phyloP scores from a whole-genome alignment of 2,113 vertebrate species.

The Petaurus breviceps region DNA sequence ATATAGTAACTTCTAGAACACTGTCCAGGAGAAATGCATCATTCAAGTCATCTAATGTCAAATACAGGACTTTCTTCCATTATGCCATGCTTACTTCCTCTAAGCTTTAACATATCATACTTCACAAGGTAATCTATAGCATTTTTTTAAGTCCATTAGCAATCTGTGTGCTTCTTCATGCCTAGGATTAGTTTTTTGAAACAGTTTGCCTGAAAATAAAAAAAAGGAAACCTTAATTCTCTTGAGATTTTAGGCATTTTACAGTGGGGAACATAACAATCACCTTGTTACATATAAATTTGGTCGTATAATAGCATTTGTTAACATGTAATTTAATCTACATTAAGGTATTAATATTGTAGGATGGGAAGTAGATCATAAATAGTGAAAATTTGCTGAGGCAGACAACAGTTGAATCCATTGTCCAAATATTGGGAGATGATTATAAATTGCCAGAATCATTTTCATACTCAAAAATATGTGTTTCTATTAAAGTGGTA shows the following conservation, averaged over 20 bases:
- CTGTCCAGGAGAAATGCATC: not conserved
- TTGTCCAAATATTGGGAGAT: not conserved
- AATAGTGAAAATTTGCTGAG: not conserved
- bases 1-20: not conserved
- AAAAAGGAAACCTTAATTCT: not conserved
- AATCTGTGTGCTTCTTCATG: not conserved
- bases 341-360: not conserved
- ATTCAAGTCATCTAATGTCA: not conserved
- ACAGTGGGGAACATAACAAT: not conserved
- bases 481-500: not conserved
- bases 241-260: not conserved
- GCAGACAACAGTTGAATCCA: not conserved
- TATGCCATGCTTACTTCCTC: not conserved
- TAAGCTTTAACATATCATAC: not conserved
- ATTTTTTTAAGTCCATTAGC: not conserved
- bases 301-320: not conserved
- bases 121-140: not conserved
- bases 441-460: not conserved
- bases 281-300: not conserved
- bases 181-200: not conserved
- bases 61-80: not conserved
- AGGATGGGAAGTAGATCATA: not conserved
- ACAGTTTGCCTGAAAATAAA: not conserved
- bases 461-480: not conserved
- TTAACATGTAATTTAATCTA: not conserved